Conservation (phyloP, 2,797 vertebrate genomes). For the Gambusia yucatana region DNA sequence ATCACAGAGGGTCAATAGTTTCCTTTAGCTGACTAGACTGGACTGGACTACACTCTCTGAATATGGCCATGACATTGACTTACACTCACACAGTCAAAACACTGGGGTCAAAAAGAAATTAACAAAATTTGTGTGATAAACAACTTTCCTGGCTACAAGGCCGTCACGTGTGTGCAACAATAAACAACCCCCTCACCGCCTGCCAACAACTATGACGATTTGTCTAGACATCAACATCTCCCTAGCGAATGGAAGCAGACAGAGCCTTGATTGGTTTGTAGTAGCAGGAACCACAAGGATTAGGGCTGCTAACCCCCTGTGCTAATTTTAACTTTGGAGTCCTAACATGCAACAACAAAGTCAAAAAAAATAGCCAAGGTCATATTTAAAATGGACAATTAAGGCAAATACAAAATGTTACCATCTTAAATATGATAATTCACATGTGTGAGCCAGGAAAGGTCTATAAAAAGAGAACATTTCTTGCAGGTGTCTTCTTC, state of each 20-base stretch:
- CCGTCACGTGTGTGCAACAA: neutral
- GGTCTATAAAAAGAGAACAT: neutral
- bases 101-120: constrained; percentile 31
- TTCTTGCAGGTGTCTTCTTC: neutral
- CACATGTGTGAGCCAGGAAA: neutral
- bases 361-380: constrained; percentile 37
- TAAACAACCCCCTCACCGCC: neutral
- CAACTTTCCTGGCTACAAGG: constrained; percentile 4
- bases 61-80: constrained; percentile 13
- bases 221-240: neutral
- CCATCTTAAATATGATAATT: neutral
- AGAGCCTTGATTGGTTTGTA: constrained; percentile 25
- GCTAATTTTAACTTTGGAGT: constrained; percentile 72
- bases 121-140: constrained; percentile 26
- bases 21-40: constrained; percentile 1
- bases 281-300: constrained; percentile 61
- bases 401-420: neutral
- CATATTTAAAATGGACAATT: constrained; percentile 12
- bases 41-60: constrained; percentile 16
- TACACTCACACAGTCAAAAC: constrained; percentile 7
- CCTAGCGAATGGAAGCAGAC: constrained; percentile 2
- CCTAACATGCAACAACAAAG: constrained; percentile 38
- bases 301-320: constrained; percentile 66
- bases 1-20: constrained; percentile 1
- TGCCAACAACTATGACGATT: neutral